These are phyloP conservation scores for Podocnemis expansa DNA, from an alignment of 2,113 vertebrate genomes.

Conservation along the genomic window DNA sequence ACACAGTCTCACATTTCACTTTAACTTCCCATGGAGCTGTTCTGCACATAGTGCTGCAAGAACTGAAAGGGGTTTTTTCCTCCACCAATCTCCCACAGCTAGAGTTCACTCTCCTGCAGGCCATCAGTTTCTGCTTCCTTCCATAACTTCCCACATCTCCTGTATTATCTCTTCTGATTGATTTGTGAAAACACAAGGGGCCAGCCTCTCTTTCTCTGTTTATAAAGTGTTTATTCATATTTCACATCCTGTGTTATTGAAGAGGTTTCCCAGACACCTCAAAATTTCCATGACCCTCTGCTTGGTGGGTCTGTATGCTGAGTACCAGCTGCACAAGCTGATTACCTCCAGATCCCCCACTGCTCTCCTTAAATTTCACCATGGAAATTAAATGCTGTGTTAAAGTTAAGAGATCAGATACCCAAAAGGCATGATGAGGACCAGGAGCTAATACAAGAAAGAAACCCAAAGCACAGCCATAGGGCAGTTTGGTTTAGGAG, in stretches of 20 bases:
- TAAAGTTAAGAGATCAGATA: not conserved
- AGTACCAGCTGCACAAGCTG: not conserved
- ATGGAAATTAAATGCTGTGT: not conserved
- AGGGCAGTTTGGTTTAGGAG: not conserved
- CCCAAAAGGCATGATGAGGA: not conserved
- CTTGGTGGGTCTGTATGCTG: not conserved
- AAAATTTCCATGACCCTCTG: not conserved
- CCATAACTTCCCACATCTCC: not conserved
- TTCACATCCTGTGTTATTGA: not conserved
- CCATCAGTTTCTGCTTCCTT: not conserved
- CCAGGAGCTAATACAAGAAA: accelerated
- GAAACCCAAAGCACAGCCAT: accelerated
- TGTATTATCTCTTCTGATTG: not conserved
- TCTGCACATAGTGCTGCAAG: not conserved
- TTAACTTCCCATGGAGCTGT: not conserved
- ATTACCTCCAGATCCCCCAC: not conserved
- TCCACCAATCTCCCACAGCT: not conserved
- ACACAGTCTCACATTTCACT: not conserved
- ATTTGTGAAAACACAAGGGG: not conserved
- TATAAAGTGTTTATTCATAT: not conserved
- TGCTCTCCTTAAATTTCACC: accelerated
- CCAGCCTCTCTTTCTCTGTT: not conserved
- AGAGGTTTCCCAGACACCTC: not conserved
- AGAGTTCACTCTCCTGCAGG: not conserved
- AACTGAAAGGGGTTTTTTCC: not conserved